A percentile compares a stretch with the other conserved stretches of the same genome.
Conservation (phyloP, 2,797 vertebrate genomes). For the Mormyrops attenuatus region DNA sequence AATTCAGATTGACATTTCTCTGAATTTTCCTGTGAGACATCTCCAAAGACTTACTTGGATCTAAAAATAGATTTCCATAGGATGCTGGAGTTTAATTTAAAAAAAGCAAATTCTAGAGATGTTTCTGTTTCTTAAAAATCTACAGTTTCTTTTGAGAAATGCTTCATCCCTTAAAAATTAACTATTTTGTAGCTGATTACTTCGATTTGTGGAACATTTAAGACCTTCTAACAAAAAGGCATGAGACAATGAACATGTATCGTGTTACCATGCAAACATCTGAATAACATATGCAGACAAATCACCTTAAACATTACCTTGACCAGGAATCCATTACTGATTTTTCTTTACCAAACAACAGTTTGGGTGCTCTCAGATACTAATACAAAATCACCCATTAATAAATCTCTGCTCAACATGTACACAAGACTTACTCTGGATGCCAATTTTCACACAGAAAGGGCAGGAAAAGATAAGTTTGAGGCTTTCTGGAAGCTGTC, state of each 20-base stretch:
- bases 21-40: not conserved
- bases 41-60: not conserved
- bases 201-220: not conserved
- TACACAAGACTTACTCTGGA: not conserved
- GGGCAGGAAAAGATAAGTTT: not conserved
- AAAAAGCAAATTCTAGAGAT: not conserved
- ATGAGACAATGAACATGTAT: not conserved
- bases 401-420: not conserved
- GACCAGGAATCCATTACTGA: not conserved
- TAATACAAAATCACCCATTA: not conserved
- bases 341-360: not conserved
- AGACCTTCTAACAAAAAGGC: not conserved
- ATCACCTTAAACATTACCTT: not conserved
- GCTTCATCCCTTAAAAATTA: not conserved
- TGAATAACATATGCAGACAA: not conserved
- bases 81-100: not conserved
- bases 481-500: not conserved
- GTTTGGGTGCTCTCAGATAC: not conserved
- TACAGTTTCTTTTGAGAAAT: not conserved
- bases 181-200: not conserved
- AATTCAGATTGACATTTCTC: not conserved
- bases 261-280: not conserved
- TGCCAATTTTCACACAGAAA: not conserved
- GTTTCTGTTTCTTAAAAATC: not conserved
- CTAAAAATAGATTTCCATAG: not conserved